Evolutionary conservation across 1,140 invertebrate species (phyloP).

Genomic region (Sarcophaga peregrina): DNA sequence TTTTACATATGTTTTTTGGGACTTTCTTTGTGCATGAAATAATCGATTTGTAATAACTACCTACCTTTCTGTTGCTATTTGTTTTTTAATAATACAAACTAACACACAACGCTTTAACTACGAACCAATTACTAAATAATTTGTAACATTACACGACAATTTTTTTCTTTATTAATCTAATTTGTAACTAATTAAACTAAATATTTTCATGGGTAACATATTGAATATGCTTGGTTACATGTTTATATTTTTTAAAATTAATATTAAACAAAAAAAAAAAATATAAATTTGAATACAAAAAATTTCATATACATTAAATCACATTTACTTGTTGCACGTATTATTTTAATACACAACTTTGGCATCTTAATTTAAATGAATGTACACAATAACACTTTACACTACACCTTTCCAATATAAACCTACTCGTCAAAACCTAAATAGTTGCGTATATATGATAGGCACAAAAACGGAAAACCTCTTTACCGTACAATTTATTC

Average conservation of each 20-base stretch:
- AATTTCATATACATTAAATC: neutral
- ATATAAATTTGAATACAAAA: neutral
- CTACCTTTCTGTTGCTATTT: neutral
- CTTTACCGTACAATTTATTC: constrained; percentile 42
- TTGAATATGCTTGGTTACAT: too few species aligned
- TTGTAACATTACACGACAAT: neutral
- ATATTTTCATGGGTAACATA: too few species aligned
- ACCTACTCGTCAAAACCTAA: neutral
- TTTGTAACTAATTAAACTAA: too few species aligned
- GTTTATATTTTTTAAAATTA: too few species aligned
- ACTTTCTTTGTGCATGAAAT: constrained; percentile 23
- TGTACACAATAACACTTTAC: neutral
- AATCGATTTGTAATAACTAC: neutral
- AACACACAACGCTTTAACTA: constrained; percentile 1
- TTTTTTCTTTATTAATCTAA: neutral
- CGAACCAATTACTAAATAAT: neutral
- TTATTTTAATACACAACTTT: neutral
- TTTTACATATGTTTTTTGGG: constrained; percentile 31
- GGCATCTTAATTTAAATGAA: neutral
- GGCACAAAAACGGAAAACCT: constrained; percentile 41
- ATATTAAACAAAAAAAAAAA: neutral
- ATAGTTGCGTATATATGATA: constrained; percentile 34
- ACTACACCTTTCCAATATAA: neutral
- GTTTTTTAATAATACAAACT: neutral
- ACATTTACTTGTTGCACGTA: constrained; percentile 1